Evolutionary conservation across 2,888 invertebrate species (phyloP).

Genomic region (Temnothorax ravouxi): DNA sequence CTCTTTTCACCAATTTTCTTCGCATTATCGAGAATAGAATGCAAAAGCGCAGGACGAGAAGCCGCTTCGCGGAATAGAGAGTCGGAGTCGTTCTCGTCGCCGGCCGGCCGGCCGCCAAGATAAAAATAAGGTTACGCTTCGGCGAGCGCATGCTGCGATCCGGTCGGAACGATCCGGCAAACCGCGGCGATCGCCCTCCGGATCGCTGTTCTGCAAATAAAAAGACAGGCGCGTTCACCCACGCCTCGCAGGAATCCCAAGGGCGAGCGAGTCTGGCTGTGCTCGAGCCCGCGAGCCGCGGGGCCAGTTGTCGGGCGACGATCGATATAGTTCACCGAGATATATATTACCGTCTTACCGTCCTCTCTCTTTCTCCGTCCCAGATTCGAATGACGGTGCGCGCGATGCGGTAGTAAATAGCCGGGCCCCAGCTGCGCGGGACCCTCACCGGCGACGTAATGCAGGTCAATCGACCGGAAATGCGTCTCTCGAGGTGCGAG

Average conservation of each 20-base stretch:
- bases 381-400: constrained; percentile 66
- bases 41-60: constrained; percentile 3
- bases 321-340: constrained; percentile 63
- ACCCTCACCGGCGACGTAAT: constrained; percentile 65
- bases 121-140: constrained; percentile 61
- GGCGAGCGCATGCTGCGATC: constrained; percentile 58
- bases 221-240: constrained; percentile 72
- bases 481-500: constrained; percentile 13
- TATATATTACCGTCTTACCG: constrained; percentile 63
- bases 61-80: neutral
- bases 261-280: constrained; percentile 69
- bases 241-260: constrained; percentile 78
- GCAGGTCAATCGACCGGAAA: constrained; percentile 70
- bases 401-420: constrained; percentile 58
- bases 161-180: constrained; percentile 52
- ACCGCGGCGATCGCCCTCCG: constrained; percentile 53
- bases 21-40: neutral
- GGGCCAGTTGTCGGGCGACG: constrained; percentile 52
- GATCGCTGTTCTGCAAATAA: constrained; percentile 61
- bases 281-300: constrained; percentile 42
- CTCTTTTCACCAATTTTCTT: neutral
- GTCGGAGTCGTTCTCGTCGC: constrained; percentile 19
- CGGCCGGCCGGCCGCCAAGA: constrained; percentile 13
- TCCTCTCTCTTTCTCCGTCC: constrained; percentile 69
- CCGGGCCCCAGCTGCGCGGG: constrained; percentile 61